Evolutionary conservation across 2,113 vertebrate species (phyloP).

Genomic region (Oenanthe melanoleuca): DNA sequence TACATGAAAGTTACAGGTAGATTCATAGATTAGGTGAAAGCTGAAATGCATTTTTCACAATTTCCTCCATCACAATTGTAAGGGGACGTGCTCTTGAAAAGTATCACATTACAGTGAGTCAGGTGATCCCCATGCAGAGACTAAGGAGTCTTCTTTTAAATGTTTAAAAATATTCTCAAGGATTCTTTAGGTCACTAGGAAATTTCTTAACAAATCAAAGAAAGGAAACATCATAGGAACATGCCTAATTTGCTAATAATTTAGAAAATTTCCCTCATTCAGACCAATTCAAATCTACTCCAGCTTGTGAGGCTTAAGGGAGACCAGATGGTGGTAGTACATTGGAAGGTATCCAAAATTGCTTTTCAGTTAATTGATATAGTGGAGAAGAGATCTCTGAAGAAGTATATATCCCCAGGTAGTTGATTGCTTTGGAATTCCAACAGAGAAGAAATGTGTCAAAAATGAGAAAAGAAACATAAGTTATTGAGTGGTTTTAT

Average conservation of each 20-base stretch:
- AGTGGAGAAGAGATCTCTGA: slow-evolving; percentile 65
- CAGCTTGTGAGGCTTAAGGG: slow-evolving; percentile 61
- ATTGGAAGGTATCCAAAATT: slow-evolving; percentile 73
- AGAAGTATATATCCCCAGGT: slow-evolving; percentile 71
- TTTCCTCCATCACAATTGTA: accelerated
- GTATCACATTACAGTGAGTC: neutral
- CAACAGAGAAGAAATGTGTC: slow-evolving; percentile 71
- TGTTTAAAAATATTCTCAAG: neutral
- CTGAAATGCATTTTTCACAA: neutral
- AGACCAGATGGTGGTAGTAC: slow-evolving; percentile 71
- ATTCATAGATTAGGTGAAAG: neutral
- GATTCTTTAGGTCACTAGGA: neutral
- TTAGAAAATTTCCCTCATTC: slow-evolving; percentile 71
- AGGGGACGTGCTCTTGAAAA: neutral
- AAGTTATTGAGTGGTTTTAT: slow-evolving; percentile 53
- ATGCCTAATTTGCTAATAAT: slow-evolving; percentile 76
- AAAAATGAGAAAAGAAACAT: slow-evolving; percentile 57
- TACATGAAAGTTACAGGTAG: neutral
- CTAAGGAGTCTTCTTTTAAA: neutral
- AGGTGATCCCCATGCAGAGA: neutral
- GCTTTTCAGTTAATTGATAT: slow-evolving; percentile 78
- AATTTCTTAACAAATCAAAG: slow-evolving; percentile 36
- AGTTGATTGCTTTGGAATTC: slow-evolving; percentile 76
- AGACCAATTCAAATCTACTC: slow-evolving; percentile 73
- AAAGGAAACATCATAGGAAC: slow-evolving; percentile 21